These are phyloP conservation scores for Morpho achilles DNA, from an alignment of 2,888 invertebrate species.

Conservation along the genomic window DNA sequence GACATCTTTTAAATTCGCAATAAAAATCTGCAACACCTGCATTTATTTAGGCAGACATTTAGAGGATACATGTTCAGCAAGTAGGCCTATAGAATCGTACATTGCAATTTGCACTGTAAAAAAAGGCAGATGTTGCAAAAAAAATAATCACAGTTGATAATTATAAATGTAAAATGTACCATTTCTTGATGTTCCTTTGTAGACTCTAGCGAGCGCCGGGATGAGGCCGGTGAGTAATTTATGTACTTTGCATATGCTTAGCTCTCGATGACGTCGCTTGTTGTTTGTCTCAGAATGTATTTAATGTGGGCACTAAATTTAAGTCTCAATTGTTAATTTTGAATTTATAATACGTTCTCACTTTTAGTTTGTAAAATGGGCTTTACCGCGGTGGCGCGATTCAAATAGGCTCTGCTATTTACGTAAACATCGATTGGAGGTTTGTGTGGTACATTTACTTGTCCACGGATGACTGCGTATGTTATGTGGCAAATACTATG, in stretches of 20 bases:
- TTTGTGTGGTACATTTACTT: conserved; percentile 49
- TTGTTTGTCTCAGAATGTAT: conserved; percentile 9
- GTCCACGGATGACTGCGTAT: neutral
- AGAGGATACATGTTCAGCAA: conserved; percentile 4
- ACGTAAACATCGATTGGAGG: conserved; percentile 55
- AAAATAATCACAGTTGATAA: conserved; percentile 3
- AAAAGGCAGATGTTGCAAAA: conserved; percentile 3
- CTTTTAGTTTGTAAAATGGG: conserved; percentile 76
- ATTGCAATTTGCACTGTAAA: conserved; percentile 15
- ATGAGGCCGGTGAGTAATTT: conserved; percentile 68
- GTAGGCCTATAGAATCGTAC: conserved; percentile 4
- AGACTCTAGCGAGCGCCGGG: conserved; percentile 68
- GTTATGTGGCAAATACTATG: neutral
- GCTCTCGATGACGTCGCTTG: conserved; percentile 17
- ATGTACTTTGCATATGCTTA: conserved; percentile 7
- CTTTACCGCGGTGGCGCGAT: conserved; percentile 73
- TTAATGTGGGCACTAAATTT: conserved; percentile 25
- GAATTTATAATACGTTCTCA: conserved; percentile 27
- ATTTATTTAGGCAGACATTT: no score
- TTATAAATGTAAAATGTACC: conserved; percentile 10
- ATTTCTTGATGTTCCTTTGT: conserved; percentile 54
- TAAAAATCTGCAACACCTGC: neutral
- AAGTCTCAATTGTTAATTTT: neutral
- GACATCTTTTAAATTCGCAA: neutral
- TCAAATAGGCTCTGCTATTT: conserved; percentile 70